phyloP scores from a whole-genome alignment of 2,797 vertebrate genomes.

The Notoglanidium macrostoma region DNA sequence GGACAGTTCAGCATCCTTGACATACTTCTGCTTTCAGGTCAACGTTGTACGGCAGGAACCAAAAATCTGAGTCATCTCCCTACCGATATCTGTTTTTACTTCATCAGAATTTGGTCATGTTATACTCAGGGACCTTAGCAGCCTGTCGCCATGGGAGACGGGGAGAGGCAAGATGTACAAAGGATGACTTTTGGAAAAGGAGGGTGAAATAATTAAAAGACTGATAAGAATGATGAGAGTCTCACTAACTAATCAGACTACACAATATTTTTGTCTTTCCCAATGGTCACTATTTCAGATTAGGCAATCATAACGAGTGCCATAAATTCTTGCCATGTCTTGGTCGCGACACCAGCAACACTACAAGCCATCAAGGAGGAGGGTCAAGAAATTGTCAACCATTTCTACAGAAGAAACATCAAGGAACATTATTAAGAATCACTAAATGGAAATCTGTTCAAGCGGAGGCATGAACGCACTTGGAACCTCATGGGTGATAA shows the following conservation, averaged over 20 bases:
- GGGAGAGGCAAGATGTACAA: background rate
- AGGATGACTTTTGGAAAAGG: background rate
- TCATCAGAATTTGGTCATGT: background rate
- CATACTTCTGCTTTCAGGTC: constrained; percentile 8
- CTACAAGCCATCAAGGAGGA: too few species aligned
- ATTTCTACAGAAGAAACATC: too few species aligned
- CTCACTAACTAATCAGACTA: background rate
- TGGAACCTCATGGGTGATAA: background rate
- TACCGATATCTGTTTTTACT: too few species aligned
- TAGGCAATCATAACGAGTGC: too few species aligned
- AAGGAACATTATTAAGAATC: background rate
- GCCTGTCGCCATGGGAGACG: background rate
- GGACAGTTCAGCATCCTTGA: constrained; percentile 34
- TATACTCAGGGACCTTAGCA: background rate
- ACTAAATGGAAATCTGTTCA: background rate
- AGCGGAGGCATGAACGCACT: background rate
- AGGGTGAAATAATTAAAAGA: background rate
- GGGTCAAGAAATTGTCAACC: too few species aligned
- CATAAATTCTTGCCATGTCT: too few species aligned
- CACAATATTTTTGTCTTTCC: too few species aligned
- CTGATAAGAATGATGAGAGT: background rate
- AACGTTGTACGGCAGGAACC: background rate
- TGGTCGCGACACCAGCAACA: too few species aligned
- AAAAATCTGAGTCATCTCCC: background rate
- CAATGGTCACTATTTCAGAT: too few species aligned